Conservation (phyloP, 2,888 invertebrate genomes). For the Hermaeophaga mercurialis region DNA sequence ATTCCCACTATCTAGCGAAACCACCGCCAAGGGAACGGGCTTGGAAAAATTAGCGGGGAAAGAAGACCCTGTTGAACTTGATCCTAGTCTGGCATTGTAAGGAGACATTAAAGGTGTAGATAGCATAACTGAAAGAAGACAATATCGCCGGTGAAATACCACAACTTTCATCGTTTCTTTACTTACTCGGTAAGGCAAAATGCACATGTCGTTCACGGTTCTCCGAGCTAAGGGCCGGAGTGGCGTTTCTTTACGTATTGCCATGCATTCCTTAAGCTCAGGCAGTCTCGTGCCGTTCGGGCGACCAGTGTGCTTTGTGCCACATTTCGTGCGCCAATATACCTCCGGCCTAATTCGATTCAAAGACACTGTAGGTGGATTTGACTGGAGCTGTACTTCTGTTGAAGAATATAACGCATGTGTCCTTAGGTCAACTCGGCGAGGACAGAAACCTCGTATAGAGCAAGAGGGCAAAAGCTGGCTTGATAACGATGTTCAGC, state of each 20-base stretch:
- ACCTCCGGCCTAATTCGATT: constrained; percentile 38
- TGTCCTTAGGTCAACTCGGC: constrained; percentile 65
- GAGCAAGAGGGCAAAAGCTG: no score
- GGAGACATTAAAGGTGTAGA: constrained; percentile 68
- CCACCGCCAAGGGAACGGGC: no score
- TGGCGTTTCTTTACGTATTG: constrained; percentile 52
- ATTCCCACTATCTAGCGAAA: no score
- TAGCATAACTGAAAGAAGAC: constrained; percentile 50
- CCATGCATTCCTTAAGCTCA: constrained; percentile 34
- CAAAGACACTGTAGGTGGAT: constrained; percentile 56
- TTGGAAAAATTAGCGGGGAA: no score
- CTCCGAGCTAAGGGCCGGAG: constrained; percentile 54
- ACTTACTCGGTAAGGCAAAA: constrained; percentile 61
- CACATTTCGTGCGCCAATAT: constrained; percentile 34
- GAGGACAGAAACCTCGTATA: no score
- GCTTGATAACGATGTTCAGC: constrained; percentile 71
- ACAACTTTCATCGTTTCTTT: constrained; percentile 62
- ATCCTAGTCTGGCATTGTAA: no score
- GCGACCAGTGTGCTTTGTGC: no score
- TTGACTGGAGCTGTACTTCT: constrained; percentile 65
- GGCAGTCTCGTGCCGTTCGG: no score
- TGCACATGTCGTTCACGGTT: constrained; percentile 54
- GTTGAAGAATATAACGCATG: constrained; percentile 64
- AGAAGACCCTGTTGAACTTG: no score
- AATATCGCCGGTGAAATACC: constrained; percentile 52